These are phyloP conservation scores for Margarornis squamiger DNA, from an alignment of 2,797 vertebrate genomes.

Conservation along the genomic window DNA sequence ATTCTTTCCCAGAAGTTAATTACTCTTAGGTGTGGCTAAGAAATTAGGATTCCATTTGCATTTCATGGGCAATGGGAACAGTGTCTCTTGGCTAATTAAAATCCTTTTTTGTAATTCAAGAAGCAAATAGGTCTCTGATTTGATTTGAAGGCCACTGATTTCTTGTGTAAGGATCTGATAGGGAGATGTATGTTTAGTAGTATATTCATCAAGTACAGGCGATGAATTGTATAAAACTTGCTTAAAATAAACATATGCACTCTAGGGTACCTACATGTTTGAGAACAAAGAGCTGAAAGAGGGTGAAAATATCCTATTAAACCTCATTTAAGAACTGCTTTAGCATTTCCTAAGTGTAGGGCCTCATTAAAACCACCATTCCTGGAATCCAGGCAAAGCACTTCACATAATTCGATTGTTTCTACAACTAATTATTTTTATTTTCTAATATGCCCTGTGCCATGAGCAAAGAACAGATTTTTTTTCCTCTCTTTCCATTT, in stretches of 20 bases:
- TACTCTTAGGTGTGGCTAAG: constrained; percentile 17
- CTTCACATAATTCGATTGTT: constrained; percentile 67
- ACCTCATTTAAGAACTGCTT: constrained; percentile 22
- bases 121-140: neutral
- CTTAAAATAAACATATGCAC: constrained; percentile 7
- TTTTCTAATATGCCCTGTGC: constrained; percentile 71
- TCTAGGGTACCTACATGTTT: neutral
- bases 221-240: constrained; percentile 20
- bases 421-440: constrained; percentile 81
- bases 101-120: neutral
- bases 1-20: constrained; percentile 22
- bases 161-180: neutral
- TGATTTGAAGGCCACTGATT: constrained; percentile 18
- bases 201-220: neutral
- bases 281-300: constrained; percentile 43
- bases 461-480: constrained; percentile 56
- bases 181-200: neutral
- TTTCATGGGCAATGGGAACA: neutral
- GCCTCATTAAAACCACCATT: constrained; percentile 80
- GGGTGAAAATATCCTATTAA: constrained; percentile 62
- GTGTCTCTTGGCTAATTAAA: constrained; percentile 24
- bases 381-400: constrained; percentile 76
- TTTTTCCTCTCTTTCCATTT: constrained; percentile 58
- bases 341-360: constrained; percentile 75
- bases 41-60: constrained; percentile 60